These are phyloP conservation scores for Nebria salina DNA, from an alignment of 2,888 invertebrate genomes.

Conservation along the genomic window DNA sequence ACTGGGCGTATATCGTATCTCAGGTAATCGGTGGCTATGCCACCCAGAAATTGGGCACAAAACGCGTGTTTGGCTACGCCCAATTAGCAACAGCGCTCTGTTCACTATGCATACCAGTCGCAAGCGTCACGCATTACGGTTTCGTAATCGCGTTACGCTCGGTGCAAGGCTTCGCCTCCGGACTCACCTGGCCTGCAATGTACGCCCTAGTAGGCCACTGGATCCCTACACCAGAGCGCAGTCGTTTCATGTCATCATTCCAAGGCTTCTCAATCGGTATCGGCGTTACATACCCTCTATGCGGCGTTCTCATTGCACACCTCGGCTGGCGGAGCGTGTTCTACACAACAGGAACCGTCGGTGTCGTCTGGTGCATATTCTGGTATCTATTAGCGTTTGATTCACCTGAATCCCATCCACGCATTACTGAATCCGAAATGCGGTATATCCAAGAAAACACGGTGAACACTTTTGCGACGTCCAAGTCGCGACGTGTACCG, in stretches of 20 bases:
- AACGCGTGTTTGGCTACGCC: conserved; percentile 75
- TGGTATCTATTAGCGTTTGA: conserved; percentile 77
- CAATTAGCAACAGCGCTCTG: conserved; percentile 75
- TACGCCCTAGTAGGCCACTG: conserved; percentile 77
- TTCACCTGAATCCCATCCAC: conserved; percentile 73
- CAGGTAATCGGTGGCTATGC: conserved; percentile 75
- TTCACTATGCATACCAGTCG: conserved; percentile 73
- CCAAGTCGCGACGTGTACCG: conserved; percentile 67
- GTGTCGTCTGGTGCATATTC: conserved; percentile 70
- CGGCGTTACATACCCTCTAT: conserved; percentile 75
- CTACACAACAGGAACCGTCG: conserved; percentile 75
- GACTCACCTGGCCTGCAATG: conserved; percentile 80
- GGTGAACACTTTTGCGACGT: conserved; percentile 64
- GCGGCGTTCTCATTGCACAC: conserved; percentile 74
- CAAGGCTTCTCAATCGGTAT: conserved; percentile 81
- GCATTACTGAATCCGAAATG: conserved; percentile 67
- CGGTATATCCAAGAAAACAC: conserved; percentile 73
- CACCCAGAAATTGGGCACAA: conserved; percentile 76
- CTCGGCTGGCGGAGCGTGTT: conserved; percentile 76
- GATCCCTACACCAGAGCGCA: conserved; percentile 77
- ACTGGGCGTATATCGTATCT: conserved; percentile 78
- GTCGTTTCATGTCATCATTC: conserved; percentile 80
- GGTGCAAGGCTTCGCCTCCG: conserved; percentile 59
- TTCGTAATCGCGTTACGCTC: conserved; percentile 68
- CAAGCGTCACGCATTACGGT: conserved; percentile 70